Evolutionary conservation across 2,888 invertebrate genomes (phyloP).

Genomic region (Brachypalpus laphriformis): DNA sequence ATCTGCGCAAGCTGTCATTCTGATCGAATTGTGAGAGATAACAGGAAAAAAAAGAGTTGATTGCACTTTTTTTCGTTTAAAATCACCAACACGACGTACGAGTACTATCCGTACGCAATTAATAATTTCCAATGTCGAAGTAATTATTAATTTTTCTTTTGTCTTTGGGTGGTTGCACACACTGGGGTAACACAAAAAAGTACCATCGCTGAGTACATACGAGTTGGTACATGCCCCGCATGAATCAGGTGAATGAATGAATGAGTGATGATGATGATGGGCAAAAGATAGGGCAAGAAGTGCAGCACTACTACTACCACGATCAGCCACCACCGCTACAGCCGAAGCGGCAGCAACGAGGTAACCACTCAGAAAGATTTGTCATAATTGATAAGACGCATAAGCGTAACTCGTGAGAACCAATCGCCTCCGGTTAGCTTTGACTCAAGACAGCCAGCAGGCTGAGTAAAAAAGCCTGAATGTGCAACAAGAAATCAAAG

Average conservation of each 20-base stretch:
- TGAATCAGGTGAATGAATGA: constrained; percentile 67
- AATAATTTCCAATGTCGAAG: constrained; percentile 69
- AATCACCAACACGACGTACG: constrained; percentile 30
- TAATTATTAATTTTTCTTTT: constrained; percentile 62
- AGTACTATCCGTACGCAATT: constrained; percentile 39
- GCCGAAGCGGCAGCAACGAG: constrained; percentile 51
- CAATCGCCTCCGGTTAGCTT: constrained; percentile 65
- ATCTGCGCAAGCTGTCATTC: constrained; percentile 36
- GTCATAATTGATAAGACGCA: constrained; percentile 82
- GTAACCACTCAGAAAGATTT: constrained; percentile 82
- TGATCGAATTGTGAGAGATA: constrained; percentile 38
- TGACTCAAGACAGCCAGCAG: neutral
- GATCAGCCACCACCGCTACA: too few species aligned
- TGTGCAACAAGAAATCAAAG: constrained; percentile 68
- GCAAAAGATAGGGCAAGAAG: constrained; percentile 47
- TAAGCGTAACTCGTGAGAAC: constrained; percentile 67
- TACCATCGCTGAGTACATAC: neutral
- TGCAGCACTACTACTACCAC: constrained; percentile 12
- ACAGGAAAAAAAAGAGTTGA: constrained; percentile 37
- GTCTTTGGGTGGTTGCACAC: constrained; percentile 63
- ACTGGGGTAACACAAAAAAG: constrained; percentile 37
- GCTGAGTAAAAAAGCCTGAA: constrained; percentile 21
- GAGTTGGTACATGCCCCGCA: constrained; percentile 29
- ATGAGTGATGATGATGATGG: constrained; percentile 69
- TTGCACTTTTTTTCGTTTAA: constrained; percentile 20